Base-by-base conservation (phyloP, 1,140 invertebrate genomes). In the Drosophila nasuta region DNA sequence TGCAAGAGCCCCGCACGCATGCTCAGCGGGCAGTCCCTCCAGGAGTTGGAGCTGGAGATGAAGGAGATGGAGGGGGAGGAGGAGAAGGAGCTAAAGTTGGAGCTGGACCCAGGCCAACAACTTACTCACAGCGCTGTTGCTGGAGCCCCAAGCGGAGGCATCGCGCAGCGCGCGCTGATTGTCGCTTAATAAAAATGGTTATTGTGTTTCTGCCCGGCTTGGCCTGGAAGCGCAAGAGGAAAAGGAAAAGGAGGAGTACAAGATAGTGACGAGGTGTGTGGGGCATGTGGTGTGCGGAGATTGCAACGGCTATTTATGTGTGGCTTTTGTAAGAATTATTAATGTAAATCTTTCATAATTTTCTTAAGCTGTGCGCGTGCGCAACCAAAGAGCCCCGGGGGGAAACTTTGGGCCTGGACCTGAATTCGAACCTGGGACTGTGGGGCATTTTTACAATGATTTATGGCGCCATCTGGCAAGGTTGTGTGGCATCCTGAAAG, bases 271-370 rank as follows among this genome's bases (percentile, higher is more conserved):
- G 41, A n/a, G 38, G 38, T 4, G n/a, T 3, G 49, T 15, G 57
- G 1, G 30, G 35, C 5, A 35, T 6, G 46, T 11, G 10, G 7
- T 5, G 45, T 6, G 46, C n/a, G 10, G 7, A 77, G 81, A 77
- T 77, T 77, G 78, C 81, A 64, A 68, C 82, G 82, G 77, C 64
- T 89, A 88, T 88, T 88, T 88, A 88, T 88, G 85, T 88, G 85
- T 88, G 85, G 80, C 85, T 87, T 88, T 89, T 89, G 85, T 85
- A 88, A 89, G 85, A 88, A 88, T 88, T 88, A 88, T 88, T 88
- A 88, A 88, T 88, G 83, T 88, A 88, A 88, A 89, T 88, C 85
- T 88, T 88, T 88, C 83, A 88, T 88, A 88, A 88, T 88, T 87
- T 87, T 88, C 85, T 71, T 89, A 89, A 88, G 85, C 75, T 78